phyloP scores from a whole-genome alignment of 1,140 invertebrate genomes.

The Brachionus koreanus region DNA sequence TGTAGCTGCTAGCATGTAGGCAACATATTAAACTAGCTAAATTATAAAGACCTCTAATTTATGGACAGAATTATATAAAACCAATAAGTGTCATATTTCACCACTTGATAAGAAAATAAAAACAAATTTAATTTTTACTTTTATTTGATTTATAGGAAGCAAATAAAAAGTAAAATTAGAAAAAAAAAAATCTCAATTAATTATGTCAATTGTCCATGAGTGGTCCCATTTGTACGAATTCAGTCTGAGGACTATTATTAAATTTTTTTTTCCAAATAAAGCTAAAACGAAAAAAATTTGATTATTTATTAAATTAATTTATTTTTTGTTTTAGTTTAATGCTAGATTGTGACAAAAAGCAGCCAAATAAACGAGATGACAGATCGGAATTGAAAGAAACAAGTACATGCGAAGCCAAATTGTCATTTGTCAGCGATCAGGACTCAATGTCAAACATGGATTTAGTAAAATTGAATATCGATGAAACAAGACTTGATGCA shows the following conservation, averaged over 20 bases:
- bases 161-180: neutral
- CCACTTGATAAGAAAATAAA: neutral
- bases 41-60: neutral
- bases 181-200: neutral
- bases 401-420: neutral
- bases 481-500: neutral
- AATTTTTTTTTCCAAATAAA: neutral
- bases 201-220: neutral
- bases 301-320: neutral
- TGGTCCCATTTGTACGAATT: neutral
- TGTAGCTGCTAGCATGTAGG: neutral
- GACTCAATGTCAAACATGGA: neutral
- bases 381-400: neutral
- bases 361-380: neutral
- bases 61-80: neutral
- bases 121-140: neutral
- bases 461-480: neutral
- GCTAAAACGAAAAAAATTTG: neutral
- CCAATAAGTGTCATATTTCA: neutral
- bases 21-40: neutral
- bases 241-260: neutral
- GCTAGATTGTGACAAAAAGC: neutral
- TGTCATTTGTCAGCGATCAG: neutral
- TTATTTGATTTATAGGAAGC: neutral
- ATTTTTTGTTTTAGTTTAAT: constrained; percentile 13